Percentiles rank a stretch among this genome's conserved stretches.
phyloP scores from a whole-genome alignment of 1,140 invertebrate species.

The Pachyrhynchus sulphureomaculatus region DNA sequence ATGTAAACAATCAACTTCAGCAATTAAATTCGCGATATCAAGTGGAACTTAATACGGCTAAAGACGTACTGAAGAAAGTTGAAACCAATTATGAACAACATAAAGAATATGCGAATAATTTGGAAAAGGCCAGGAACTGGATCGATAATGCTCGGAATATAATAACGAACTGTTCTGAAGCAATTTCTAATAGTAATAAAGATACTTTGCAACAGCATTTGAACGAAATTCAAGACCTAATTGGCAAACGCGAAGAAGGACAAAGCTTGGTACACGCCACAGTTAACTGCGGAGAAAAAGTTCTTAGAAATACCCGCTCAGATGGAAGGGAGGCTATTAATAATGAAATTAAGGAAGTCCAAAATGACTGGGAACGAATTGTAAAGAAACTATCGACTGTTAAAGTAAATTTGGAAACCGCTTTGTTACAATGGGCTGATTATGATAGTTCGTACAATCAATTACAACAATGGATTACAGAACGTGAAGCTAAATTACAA shows the following conservation, averaged over 20 bases:
- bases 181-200: slow-evolving; percentile 75
- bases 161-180: slow-evolving; percentile 77
- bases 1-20: slow-evolving; percentile 87
- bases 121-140: slow-evolving; percentile 81
- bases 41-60: slow-evolving; percentile 85
- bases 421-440: slow-evolving; percentile 92
- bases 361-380: slow-evolving; percentile 89
- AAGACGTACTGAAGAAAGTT: slow-evolving; percentile 91
- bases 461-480: slow-evolving; percentile 92
- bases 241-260: slow-evolving; percentile 84
- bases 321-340: slow-evolving; percentile 88
- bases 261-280: slow-evolving; percentile 87
- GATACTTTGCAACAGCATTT: slow-evolving; percentile 82
- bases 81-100: slow-evolving; percentile 89
- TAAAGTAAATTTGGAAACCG: slow-evolving; percentile 90
- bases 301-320: slow-evolving; percentile 80
- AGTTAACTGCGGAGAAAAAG: slow-evolving; percentile 91
- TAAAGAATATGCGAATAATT: slow-evolving; percentile 77
- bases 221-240: slow-evolving; percentile 78
- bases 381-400: slow-evolving; percentile 90
- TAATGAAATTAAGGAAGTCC: slow-evolving; percentile 83
- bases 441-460: slow-evolving; percentile 90
- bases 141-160: slow-evolving; percentile 84
- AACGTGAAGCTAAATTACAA: slow-evolving; percentile 91
- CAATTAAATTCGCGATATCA: slow-evolving; percentile 90